Percentiles rank a stretch among this genome's conserved stretches.
Conservation (phyloP, 2,113 vertebrate genomes). For the Pituophis catenifer region DNA sequence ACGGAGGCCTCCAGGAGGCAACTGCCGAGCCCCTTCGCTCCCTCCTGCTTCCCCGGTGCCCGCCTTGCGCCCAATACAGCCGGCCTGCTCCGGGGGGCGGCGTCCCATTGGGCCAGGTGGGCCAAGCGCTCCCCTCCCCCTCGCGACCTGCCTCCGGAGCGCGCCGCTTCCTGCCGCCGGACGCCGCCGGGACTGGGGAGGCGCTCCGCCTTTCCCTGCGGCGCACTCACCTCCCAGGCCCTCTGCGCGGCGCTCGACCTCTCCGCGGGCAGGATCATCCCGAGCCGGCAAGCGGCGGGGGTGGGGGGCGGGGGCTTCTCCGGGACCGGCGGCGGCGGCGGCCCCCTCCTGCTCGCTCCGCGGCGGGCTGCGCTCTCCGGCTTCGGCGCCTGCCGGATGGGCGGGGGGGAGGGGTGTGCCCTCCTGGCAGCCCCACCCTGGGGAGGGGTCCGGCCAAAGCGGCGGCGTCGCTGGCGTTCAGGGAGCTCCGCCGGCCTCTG, state of each 20-base stretch:
- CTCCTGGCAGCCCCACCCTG: not conserved
- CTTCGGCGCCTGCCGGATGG: not conserved
- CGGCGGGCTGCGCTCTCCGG: not conserved
- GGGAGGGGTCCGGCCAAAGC: not conserved
- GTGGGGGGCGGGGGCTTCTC: too few species aligned
- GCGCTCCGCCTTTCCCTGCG: not conserved
- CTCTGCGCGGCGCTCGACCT: not conserved
- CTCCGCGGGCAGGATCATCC: conserved; percentile 30
- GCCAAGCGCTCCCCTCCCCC: not conserved
- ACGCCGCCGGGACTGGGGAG: too few species aligned
- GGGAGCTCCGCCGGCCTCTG: not conserved
- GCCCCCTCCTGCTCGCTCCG: not conserved
- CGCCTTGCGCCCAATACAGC: not conserved
- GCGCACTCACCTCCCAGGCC: conserved; percentile 17
- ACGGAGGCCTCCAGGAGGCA: not conserved
- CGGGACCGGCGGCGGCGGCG: not conserved
- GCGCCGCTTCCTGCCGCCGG: not conserved
- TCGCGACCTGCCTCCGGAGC: not conserved
- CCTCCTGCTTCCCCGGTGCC: not conserved
- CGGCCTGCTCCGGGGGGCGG: not conserved
- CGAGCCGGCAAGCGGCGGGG: not conserved
- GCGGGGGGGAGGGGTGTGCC: not conserved
- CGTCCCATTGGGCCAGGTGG: not conserved
- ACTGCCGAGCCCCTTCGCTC: not conserved
- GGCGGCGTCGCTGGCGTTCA: not conserved